Base-by-base conservation (phyloP, 1,140 invertebrate genomes). In the Sinonovacula constricta region DNA sequence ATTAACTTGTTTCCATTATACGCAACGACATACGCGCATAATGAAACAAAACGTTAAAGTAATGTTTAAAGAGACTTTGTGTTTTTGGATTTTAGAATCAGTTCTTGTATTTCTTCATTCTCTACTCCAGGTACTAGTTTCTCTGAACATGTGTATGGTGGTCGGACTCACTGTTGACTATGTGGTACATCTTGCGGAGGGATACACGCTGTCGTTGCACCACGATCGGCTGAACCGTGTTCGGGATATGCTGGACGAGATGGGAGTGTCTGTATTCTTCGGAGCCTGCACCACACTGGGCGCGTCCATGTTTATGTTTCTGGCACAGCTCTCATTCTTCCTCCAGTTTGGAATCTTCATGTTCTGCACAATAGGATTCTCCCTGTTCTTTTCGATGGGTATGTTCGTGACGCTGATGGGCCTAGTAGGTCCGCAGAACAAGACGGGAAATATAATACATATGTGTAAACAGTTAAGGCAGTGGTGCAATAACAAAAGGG, bases 121-220 rank as follows among this genome's bases (percentile, higher is more conserved):
- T n/a, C n/a, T 22, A 22, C 80, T 78, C 5, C 72, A 88, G 87
- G 79, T 87, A 7, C 68, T 88, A 30, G 87, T 79, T 34, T 88
- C 87, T 0, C 60, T 87, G 22, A 88, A 88, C 69, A 79, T 88
- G 68, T 83, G 72, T n/a, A 76, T 88, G 68, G 82, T 87, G 12
- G 85, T 87, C 26, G 85, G 86, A 18, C 63, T 88, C 26, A 65
- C 86, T 18, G 85, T 88, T 34, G 86, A 88, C 53, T 87, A 87
- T 66, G 84, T 88, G 28, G 85, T 87, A 7, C 86, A 88, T 70
- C 68, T 88, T 22, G 85, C 85, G 39, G 84, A 88, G 71, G 85
- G 84, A 69, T 88, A 88, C 59, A 77, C 76, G 26, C 66, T 83
- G 28, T 84, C 85, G 22, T 59, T 81, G 0, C 75, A 82, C 56